Evolutionary conservation across 2,888 invertebrate genomes (phyloP), one percentile per base, ranked within the genome.

Genomic region (Plusia festucae): DNA sequence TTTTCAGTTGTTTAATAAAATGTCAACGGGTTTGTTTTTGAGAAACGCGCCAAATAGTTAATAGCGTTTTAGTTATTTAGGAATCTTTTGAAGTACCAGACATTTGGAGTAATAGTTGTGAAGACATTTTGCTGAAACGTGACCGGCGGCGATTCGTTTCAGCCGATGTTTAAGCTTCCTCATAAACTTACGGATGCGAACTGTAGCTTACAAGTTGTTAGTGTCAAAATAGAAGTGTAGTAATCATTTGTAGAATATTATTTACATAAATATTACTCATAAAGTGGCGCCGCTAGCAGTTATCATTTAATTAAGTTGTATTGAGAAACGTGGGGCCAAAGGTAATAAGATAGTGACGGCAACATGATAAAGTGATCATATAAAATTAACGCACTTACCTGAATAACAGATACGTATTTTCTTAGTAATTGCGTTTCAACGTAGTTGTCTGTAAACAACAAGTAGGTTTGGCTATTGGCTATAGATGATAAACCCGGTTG

Each of bases 141-240:
- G 79, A 71, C 61, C 30, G 58, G 55, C 55, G 53, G 67, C 63
- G 70, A 81, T 79, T 81, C 58, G 78, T 70, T 79, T 67, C 72
- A 66, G 68, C 65, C 60, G 51, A 69, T 66, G 63, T 62, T 65
- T 68, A 22, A 68, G 65, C 67, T 79, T 77, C 77, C 80, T 71
- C 67, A 44, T 78, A 73, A 69, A 77, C 60, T 65, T 57, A 18
- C 57, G 68, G 63, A 61, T 46, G 49, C 62, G 30, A 53, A 53
- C 54, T 34, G 60, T 57, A 60, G 46, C 52, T 54, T 56, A 44
- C n/a, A 16, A 69, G 61, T 52, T 60, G 62, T 65, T 61, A 64
- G 57, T 53, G 69, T 65, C 24, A 61, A 68, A 69, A 52, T 79
- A 63, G 67, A 76, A 65, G 53, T 54, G 40, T 52, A 53, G 20